Evolutionary conservation across 2,113 vertebrate genomes (phyloP).

Genomic region (Tiliqua scincoides): DNA sequence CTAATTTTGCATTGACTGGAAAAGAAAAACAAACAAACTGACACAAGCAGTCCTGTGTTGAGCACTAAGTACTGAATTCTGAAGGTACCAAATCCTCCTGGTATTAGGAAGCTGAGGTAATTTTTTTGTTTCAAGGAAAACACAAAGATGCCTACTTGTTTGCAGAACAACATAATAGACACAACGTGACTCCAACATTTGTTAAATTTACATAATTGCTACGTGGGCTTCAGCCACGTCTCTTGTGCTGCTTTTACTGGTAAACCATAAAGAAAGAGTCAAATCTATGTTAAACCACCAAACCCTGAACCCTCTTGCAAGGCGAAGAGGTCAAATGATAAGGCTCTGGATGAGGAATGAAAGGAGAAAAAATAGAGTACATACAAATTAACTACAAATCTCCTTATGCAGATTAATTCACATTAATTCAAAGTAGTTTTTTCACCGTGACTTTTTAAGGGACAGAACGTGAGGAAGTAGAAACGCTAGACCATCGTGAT

Average conservation of each 20-base stretch:
- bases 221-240: not conserved
- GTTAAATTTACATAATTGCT: not conserved
- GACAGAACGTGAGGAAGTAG: conserved; percentile 29
- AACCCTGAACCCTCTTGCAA: conserved; percentile 39
- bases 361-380: conserved; percentile 20
- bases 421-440: conserved; percentile 68
- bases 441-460: conserved; percentile 28
- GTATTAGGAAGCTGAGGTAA: not conserved
- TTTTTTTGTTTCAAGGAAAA: not conserved
- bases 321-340: conserved; percentile 61
- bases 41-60: too few species aligned
- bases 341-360: conserved; percentile 16
- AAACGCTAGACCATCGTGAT: conserved; percentile 51
- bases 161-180: conserved; percentile 15
- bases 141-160: not conserved
- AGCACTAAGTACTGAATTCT: too few species aligned
- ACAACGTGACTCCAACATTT: conserved; percentile 17
- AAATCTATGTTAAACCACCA: conserved; percentile 34
- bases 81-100: not conserved
- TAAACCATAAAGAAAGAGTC: not conserved
- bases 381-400: conserved; percentile 41
- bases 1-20: too few species aligned
- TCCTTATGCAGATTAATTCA: conserved; percentile 55
- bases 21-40: too few species aligned
- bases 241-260: conserved; percentile 3